Base-by-base conservation (phyloP, 92 coral and sea anemone genomes). In the Bergia puertoricense region DNA sequence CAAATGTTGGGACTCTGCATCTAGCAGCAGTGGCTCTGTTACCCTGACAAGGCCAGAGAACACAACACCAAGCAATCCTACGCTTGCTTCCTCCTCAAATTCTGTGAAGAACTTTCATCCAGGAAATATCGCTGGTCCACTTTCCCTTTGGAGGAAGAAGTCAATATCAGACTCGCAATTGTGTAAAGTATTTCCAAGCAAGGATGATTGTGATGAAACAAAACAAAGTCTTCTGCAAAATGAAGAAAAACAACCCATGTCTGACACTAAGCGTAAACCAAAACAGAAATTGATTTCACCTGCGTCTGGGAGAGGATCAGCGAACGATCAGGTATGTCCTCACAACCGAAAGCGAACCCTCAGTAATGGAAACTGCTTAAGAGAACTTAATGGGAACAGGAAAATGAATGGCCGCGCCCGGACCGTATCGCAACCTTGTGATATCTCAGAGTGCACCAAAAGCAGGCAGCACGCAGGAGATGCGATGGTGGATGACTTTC, bases 351-450 rank as follows among this genome's bases (percentile, higher is more conserved):
- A 76, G 36, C 11, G 15, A 76, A 10, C 42, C 22, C 46, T 41
- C 20, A 76, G 69, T 62, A 62, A 62, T 7, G 69, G 69, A 4
- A 65, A 41, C 39, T 82, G 86, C 18, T 46, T 79, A 79, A 57
- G 36, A 40, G 15, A 37, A 30, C 15, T 16, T 43, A 66, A 82
- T 66, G 86, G 54, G 22, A 56, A 16, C 5, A 82, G 36, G 15
- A 41, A 8, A 9, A 22, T 43, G 0, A 22, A 13, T 68, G 86
- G 86, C 37, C 86, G 86, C 37, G 57, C 74, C 16, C 45, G 86
- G 46, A 68, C 86, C 51, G 50, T 43, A 7, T 82, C 86, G 23
- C 86, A 82, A 30, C 86, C 86, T 9, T 82, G 86, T 44, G 23
- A 67, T 42, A n/a, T 65, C 8, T 42, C 85, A 57, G 74, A 81